Percentiles rank a stretch among this genome's conserved stretches.
Conservation (phyloP, 2,113 vertebrate species). For the Rhizomys pruinosus region DNA sequence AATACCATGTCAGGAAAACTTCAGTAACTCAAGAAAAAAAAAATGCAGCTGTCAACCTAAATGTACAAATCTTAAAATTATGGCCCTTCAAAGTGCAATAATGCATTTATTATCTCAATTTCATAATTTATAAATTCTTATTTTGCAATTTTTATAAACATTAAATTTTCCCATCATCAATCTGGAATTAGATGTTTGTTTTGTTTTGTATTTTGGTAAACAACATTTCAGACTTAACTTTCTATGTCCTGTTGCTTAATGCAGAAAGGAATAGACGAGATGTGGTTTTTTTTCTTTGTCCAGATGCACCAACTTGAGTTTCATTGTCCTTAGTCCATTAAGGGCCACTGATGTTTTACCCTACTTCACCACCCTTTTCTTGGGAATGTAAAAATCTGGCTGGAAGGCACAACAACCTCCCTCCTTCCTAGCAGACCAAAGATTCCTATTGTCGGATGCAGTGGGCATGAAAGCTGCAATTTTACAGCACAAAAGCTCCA, state of each 20-base stretch:
- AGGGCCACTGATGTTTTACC: conserved; percentile 73
- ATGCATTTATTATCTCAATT: neutral
- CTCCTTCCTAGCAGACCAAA: conserved; percentile 81
- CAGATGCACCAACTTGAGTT: conserved; percentile 74
- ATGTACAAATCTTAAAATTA: neutral
- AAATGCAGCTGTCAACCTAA: neutral
- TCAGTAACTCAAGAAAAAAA: conserved; percentile 14
- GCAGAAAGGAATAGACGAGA: neutral
- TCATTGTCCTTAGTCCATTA: conserved; percentile 82
- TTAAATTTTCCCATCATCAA: conserved; percentile 53
- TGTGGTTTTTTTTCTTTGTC: conserved; percentile 67
- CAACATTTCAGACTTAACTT: conserved; percentile 54
- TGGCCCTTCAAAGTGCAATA: neutral
- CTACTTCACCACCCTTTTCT: conserved; percentile 67
- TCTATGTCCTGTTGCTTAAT: conserved; percentile 24
- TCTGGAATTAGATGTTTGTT: too few relatives aligned
- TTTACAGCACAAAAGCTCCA: conserved; percentile 93
- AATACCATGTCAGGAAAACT: neutral
- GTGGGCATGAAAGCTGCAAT: conserved; percentile 93
- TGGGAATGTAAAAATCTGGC: conserved; percentile 83
- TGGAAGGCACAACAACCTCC: conserved; percentile 82
- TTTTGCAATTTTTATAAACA: neutral
- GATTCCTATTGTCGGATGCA: conserved; percentile 91
- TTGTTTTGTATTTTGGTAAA: neutral
- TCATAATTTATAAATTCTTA: neutral